Conservation (phyloP, 2,797 vertebrate species). For the Myotis pilosus region DNA sequence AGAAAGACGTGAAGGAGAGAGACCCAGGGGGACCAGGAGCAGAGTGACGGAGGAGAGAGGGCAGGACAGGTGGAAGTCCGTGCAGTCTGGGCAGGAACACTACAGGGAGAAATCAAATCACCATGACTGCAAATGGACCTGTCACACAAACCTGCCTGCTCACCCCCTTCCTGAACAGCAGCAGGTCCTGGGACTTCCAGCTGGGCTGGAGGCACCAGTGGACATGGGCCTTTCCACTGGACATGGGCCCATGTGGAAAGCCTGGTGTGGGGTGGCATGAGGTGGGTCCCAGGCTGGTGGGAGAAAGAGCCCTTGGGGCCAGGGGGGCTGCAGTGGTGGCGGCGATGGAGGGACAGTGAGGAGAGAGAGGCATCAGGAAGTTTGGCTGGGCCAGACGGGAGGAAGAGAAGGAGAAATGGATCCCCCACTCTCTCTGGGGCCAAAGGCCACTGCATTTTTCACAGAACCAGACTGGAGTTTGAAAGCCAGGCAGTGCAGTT, state of each 20-base stretch:
- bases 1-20: background rate
- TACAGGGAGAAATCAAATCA: background rate
- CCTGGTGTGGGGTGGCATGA: no score
- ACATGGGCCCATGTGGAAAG: background rate
- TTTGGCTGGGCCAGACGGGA: rapidly evolving
- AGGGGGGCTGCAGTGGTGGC: no score
- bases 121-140: background rate
- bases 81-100: background rate
- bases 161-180: background rate
- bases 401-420: background rate
- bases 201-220: background rate
- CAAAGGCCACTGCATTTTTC: background rate
- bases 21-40: background rate
- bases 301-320: background rate
- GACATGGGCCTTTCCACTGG: rapidly evolving
- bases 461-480: background rate
- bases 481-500: background rate
- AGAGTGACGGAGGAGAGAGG: rapidly evolving
- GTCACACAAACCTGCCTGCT: background rate
- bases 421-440: background rate
- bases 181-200: background rate
- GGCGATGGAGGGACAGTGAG: rapidly evolving
- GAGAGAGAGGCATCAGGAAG: rapidly evolving
- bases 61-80: rapidly evolving
- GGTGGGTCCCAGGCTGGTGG: background rate